phyloP scores from a whole-genome alignment of 2,888 invertebrate genomes.

The Yponomeuta plumbellus region DNA sequence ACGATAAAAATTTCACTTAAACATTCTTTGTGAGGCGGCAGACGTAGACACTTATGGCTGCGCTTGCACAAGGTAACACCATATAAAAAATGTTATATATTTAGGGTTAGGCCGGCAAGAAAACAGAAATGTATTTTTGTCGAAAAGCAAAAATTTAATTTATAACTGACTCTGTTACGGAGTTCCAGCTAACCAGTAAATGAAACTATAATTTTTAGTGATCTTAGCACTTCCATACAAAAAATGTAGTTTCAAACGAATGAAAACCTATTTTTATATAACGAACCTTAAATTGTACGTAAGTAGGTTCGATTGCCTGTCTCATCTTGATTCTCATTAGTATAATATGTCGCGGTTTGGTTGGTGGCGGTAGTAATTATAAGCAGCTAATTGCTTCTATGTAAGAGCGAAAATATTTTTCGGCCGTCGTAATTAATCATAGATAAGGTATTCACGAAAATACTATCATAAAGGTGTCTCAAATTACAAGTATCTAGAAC shows the following conservation, averaged over 20 bases:
- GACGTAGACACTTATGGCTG: too few relatives aligned
- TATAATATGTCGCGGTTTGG: constrained; percentile 4
- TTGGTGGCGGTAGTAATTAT: background rate
- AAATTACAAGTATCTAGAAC: background rate
- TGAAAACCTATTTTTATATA: background rate
- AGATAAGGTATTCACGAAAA: background rate
- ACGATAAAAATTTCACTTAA: too few relatives aligned
- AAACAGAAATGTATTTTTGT: too few relatives aligned
- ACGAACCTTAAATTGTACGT: constrained; percentile 7
- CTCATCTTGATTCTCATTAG: constrained; percentile 17
- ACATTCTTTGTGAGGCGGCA: too few relatives aligned
- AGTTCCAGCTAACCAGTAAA: too few relatives aligned
- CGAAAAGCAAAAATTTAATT: too few relatives aligned
- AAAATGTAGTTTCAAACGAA: background rate
- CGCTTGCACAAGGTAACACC: too few relatives aligned
- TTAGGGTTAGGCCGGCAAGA: too few relatives aligned
- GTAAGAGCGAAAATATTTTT: background rate
- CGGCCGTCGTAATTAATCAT: background rate
- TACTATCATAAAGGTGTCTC: background rate
- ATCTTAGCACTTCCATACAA: background rate
- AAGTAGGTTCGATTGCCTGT: constrained; percentile 11
- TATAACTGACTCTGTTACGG: too few relatives aligned
- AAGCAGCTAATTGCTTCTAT: background rate
- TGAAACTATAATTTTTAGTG: too few relatives aligned
- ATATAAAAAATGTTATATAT: too few relatives aligned